Percentiles rank a stretch among this genome's conserved stretches.
Evolutionary conservation across 2,888 invertebrate genomes (phyloP).

Genomic region (Aphodius granarius): DNA sequence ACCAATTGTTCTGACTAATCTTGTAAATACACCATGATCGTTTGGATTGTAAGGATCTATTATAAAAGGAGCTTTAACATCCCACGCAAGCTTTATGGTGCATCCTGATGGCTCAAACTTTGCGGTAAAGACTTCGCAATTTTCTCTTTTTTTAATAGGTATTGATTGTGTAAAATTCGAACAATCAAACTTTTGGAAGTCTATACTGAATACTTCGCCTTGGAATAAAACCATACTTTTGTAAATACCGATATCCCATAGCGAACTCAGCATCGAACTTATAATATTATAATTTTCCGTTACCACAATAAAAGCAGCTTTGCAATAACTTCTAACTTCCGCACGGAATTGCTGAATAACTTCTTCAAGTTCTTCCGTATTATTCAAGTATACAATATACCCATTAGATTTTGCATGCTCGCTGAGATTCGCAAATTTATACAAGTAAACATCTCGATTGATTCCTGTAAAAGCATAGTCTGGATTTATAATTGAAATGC

Average conservation of each 20-base stretch:
- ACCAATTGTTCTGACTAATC: background rate
- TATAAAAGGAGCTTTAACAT: background rate
- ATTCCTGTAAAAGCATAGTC: background rate
- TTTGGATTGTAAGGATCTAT: background rate
- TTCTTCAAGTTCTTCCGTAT: background rate
- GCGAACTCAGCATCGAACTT: background rate
- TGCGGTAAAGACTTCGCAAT: background rate
- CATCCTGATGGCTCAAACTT: background rate
- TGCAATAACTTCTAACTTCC: background rate
- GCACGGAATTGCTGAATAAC: background rate
- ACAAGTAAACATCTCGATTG: background rate
- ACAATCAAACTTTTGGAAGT: constrained; percentile 1
- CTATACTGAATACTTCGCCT: background rate
- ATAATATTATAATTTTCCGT: background rate
- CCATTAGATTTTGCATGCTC: background rate
- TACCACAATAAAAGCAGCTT: background rate
- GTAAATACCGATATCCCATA: constrained; percentile 1
- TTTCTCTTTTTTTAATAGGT: background rate
- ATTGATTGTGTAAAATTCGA: background rate
- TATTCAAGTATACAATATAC: background rate
- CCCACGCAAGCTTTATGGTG: background rate
- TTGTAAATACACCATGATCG: background rate
- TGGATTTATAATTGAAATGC: background rate
- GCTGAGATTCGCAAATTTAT: background rate
- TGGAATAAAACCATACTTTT: background rate